phyloP scores from a whole-genome alignment of 2,888 invertebrate genomes.

The Notodonta dromedarius region DNA sequence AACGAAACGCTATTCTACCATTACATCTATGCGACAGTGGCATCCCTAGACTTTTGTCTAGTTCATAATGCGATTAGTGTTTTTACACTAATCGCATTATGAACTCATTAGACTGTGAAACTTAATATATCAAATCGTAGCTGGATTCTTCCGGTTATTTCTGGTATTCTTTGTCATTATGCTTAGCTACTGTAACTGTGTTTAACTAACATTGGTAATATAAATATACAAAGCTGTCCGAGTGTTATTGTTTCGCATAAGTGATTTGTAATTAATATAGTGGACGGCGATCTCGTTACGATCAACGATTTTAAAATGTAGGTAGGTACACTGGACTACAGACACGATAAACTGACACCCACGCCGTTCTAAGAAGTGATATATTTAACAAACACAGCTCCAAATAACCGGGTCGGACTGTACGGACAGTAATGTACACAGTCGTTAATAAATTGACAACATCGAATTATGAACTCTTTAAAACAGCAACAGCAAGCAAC shows the following conservation, averaged over 20 bases:
- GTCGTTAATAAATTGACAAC: conserved; percentile 1
- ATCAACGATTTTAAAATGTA: neutral
- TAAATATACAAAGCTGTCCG: conserved; percentile 1
- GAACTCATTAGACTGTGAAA: neutral
- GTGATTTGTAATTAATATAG: conserved; percentile 4
- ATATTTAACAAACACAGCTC: conserved; percentile 61
- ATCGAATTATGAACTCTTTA: neutral
- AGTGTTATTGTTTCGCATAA: conserved; percentile 10
- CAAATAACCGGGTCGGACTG: conserved; percentile 8
- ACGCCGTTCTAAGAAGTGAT: conserved; percentile 53
- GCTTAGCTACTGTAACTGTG: neutral
- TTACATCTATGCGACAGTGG: no score
- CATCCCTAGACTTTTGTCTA: neutral
- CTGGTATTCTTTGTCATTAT: neutral
- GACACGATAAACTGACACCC: conserved; percentile 39
- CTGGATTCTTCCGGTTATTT: neutral
- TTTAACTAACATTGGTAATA: neutral
- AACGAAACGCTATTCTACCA: no score
- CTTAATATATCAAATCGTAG: neutral
- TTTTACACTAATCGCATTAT: neutral
- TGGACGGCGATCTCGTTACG: conserved; percentile 29
- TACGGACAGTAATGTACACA: neutral
- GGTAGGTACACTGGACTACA: conserved; percentile 15
- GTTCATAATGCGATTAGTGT: no score
- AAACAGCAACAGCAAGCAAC: neutral